Conservation (phyloP, 2,113 vertebrate species). For the Spea multiplicata region DNA sequence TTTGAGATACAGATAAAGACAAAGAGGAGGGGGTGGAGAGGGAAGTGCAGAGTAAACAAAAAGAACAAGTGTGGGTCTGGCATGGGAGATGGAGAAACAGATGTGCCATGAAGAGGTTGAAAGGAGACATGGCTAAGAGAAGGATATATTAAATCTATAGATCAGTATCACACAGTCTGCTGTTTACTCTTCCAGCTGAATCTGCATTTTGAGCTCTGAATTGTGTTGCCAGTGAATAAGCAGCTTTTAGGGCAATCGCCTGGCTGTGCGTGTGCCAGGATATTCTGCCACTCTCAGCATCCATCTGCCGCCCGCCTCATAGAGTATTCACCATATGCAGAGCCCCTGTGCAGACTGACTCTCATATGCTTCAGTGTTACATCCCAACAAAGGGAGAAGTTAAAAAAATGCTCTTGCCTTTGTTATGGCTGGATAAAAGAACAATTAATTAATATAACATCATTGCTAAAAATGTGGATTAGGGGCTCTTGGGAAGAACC, state of each 20-base stretch:
- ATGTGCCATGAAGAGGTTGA: conserved; percentile 29
- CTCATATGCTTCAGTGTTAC: conserved; percentile 33
- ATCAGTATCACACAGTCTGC: conserved; percentile 26
- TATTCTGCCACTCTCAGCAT: conserved; percentile 43
- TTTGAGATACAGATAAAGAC: neutral
- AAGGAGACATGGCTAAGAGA: conserved; percentile 8
- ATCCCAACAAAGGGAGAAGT: conserved; percentile 11
- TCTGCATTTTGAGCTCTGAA: conserved; percentile 31
- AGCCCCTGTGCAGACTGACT: conserved; percentile 19
- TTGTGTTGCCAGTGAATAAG: conserved; percentile 39
- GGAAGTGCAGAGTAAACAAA: neutral
- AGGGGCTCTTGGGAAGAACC: neutral
- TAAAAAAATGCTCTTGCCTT: neutral
- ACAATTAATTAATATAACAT: neutral
- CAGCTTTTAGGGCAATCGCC: conserved; percentile 34
- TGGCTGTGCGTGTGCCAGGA: conserved; percentile 32
- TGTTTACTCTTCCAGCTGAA: conserved; percentile 41
- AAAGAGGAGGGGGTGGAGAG: neutral
- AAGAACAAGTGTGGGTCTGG: neutral
- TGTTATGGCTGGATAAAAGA: neutral
- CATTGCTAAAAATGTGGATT: neutral
- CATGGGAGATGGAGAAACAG: conserved; percentile 23
- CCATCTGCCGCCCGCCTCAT: conserved; percentile 38
- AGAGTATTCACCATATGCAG: conserved; percentile 26
- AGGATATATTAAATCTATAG: conserved; percentile 43